A percentile compares a stretch with the other conserved stretches of the same genome.
phyloP scores from a whole-genome alignment of 2,113 vertebrate species.

The Erinaceus europaeus region DNA sequence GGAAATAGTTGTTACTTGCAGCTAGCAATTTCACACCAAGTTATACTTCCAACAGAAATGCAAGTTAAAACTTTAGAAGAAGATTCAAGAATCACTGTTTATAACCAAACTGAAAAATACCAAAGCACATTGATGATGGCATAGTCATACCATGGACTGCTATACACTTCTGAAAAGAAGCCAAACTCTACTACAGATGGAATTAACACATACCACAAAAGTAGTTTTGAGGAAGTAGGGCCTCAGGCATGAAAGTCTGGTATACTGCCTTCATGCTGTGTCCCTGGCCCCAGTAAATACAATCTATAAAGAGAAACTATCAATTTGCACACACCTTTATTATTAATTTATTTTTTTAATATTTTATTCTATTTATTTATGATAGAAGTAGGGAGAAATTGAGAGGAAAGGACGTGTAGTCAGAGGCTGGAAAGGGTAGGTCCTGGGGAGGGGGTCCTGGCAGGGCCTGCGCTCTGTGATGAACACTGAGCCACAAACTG shows the following conservation, averaged over 20 bases:
- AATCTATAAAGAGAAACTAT: too few relatives aligned
- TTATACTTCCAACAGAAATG: neutral
- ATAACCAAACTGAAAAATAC: neutral
- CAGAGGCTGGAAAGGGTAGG: neutral
- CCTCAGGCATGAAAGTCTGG: too few relatives aligned
- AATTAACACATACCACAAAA: neutral
- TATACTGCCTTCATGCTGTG: too few relatives aligned
- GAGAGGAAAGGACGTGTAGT: too few relatives aligned
- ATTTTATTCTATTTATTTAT: too few relatives aligned
- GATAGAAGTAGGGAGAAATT: too few relatives aligned
- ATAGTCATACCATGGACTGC: neutral
- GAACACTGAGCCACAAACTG: rapidly evolving
- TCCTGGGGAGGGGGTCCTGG: neutral
- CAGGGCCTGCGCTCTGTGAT: neutral
- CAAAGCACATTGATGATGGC: too few relatives aligned
- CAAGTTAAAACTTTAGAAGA: neutral
- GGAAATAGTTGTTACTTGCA: too few relatives aligned
- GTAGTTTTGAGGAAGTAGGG: neutral
- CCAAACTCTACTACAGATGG: neutral
- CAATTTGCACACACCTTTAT: too few relatives aligned
- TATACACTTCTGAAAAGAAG: neutral
- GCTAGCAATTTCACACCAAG: neutral
- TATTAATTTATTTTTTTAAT: too few relatives aligned
- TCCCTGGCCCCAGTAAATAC: too few relatives aligned
- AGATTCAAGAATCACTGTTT: neutral